Evolutionary conservation across 1,140 invertebrate genomes (phyloP), one percentile per base, ranked within the genome.

Genomic region (Alviniconcha marisindica): DNA sequence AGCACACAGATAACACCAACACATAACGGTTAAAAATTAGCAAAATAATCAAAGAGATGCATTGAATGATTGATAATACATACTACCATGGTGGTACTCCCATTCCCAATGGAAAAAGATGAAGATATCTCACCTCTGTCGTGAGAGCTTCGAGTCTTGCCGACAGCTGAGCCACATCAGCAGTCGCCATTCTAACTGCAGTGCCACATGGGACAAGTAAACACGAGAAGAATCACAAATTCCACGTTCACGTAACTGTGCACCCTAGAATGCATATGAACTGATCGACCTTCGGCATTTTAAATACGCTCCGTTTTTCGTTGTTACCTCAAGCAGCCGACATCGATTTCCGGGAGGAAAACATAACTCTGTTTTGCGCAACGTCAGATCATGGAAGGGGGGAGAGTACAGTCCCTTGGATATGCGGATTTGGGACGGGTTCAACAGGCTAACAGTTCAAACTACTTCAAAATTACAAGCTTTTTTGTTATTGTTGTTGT

Each of bases 161-260:
- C 78, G 78, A 80, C 56, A 80, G 78, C 40, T 80, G 78, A 66
- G 40, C 10, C 4, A 60, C 78, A 36, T 80, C 78, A 38, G 56
- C 24, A 36, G 15, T 60, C 33, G 60, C 60, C 78, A 80, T 80
- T 36, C 14, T 71, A 5, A 71, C 15, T 60, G 36, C 51, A 60
- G 28, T 28, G 18, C 3, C 38, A 38, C 77, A n/a, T n/a, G 21
- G 38, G 28, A 14, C 33, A 38, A 54, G 24, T 21, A 38, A 31
- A 40, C 2, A 0, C 14, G 10, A 56, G 14, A 18, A 24, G 12
- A 28, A 51, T 31, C 2, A 48, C 44, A 28, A 38, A 51, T 0
- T 24, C 42, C 24, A 31, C 74, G 14, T 48, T 15, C 44, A 48
- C 28, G 10, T 33, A 54, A 31, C 74, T 28, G n/a, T 36, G 51